A percentile compares a stretch with the other conserved stretches of the same genome.
phyloP scores from a whole-genome alignment of 1,140 invertebrate genomes.

The Oreohelix idahoensis region DNA sequence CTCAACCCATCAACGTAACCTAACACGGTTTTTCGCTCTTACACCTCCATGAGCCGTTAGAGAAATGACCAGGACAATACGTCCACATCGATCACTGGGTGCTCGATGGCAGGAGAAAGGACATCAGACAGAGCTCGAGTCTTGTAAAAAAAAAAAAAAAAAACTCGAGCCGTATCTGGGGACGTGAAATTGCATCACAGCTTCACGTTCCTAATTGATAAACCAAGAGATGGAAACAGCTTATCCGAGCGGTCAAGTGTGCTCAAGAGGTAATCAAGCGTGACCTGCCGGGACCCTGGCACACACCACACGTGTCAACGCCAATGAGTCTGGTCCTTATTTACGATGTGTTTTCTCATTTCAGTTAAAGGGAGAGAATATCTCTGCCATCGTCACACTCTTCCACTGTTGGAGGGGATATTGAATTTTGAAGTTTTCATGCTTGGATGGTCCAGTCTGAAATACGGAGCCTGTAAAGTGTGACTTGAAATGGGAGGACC shows the following conservation, averaged over 20 bases:
- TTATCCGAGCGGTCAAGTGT: constrained; percentile 28
- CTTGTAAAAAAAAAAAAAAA: not conserved
- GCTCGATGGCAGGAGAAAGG: not conserved
- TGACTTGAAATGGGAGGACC: constrained; percentile 28
- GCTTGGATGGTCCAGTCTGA: not conserved
- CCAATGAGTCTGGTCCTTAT: constrained; percentile 25
- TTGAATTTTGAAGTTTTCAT: constrained; percentile 39
- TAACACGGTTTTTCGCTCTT: constrained; percentile 4
- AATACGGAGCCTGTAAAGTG: constrained; percentile 16
- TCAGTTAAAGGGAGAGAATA: constrained; percentile 22
- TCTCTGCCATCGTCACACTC: constrained; percentile 18
- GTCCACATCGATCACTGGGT: not conserved
- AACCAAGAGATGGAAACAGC: constrained; percentile 33
- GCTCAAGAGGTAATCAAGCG: constrained; percentile 24
- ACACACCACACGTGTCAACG: constrained; percentile 30
- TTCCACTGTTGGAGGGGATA: constrained; percentile 23
- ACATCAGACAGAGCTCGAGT: not conserved
- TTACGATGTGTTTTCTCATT: constrained; percentile 37
- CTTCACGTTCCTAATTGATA: constrained; percentile 30
- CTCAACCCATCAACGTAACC: not conserved
- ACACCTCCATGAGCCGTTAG: not conserved
- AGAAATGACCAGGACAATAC: not conserved
- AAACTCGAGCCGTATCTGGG: not conserved
- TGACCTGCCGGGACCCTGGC: not conserved
- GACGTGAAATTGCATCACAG: constrained; percentile 32